Percentiles rank a stretch among this genome's conserved stretches.
phyloP scores from a whole-genome alignment of 2,888 invertebrate genomes.

The Phoronis australis region DNA sequence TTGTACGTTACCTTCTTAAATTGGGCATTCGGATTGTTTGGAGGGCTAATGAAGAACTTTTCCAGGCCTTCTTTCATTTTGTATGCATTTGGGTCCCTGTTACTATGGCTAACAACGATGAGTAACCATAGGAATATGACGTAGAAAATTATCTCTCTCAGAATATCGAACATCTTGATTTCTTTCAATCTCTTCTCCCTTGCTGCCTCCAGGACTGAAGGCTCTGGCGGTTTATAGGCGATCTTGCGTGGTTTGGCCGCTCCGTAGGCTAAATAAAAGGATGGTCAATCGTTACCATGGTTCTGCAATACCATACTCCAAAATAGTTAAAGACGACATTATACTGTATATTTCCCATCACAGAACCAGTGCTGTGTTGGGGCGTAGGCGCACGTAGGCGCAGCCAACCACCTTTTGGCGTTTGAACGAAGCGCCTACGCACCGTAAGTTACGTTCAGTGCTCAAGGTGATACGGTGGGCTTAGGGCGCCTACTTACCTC shows the following conservation, averaged over 20 bases:
- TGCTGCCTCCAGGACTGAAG: slow-evolving; percentile 42
- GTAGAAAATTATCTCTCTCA: slow-evolving; percentile 54
- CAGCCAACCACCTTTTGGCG: too few species aligned
- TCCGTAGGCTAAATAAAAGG: slow-evolving; percentile 20
- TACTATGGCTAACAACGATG: slow-evolving; percentile 53
- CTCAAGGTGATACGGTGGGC: too few species aligned
- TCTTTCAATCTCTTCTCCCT: slow-evolving; percentile 51
- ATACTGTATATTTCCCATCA: too few species aligned
- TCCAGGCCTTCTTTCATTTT: slow-evolving; percentile 48
- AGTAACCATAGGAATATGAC: slow-evolving; percentile 54
- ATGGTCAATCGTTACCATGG: not conserved
- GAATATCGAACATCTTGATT: slow-evolving; percentile 53
- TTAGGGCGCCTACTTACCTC: too few species aligned
- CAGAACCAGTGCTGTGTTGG: too few species aligned
- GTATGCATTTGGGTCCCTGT: slow-evolving; percentile 50
- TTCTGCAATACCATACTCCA: not conserved
- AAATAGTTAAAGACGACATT: too few species aligned
- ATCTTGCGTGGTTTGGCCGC: slow-evolving; percentile 30
- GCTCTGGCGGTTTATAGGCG: slow-evolving; percentile 49
- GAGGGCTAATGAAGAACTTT: slow-evolving; percentile 11
- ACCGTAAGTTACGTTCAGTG: too few species aligned
- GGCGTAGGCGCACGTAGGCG: too few species aligned
- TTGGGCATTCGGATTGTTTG: not conserved
- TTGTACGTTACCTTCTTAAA: not conserved
- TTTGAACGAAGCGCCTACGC: too few species aligned